phyloP scores from a whole-genome alignment of 2,113 vertebrate species.

The Ictidomys tridecemlineatus region DNA sequence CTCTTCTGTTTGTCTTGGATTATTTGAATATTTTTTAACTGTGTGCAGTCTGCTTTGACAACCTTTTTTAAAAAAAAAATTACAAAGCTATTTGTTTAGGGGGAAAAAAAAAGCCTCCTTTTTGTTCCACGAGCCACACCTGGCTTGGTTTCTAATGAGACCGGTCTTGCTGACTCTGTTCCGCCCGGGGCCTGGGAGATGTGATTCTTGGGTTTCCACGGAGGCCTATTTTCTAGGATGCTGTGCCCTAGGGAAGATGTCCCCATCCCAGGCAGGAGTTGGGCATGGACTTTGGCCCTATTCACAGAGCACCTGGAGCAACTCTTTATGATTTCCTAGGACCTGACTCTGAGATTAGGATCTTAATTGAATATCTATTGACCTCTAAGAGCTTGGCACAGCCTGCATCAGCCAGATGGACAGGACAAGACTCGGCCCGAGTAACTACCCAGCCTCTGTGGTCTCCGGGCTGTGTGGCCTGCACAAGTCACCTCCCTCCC shows the following conservation, averaged over 20 bases:
- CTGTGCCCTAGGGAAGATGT: background rate
- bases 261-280: background rate
- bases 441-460: background rate
- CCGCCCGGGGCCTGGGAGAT: background rate
- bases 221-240: background rate
- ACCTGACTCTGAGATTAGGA: background rate
- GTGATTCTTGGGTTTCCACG: rapidly evolving
- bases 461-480: background rate
- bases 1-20: slow-evolving; percentile 39
- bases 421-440: too few relatives aligned
- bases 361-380: background rate
- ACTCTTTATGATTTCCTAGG: background rate
- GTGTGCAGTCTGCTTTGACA: slow-evolving; percentile 13
- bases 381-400: background rate
- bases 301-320: background rate
- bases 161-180: background rate
- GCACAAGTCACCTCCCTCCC: background rate
- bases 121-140: background rate
- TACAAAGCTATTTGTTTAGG: slow-evolving; percentile 67
- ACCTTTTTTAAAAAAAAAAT: background rate
- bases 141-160: background rate
- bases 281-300: background rate
- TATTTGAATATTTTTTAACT: slow-evolving; percentile 9
- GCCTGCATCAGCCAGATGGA: background rate
- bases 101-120: background rate